Base-by-base conservation (phyloP, 1,140 invertebrate species). In the Drosophila pectinifera region DNA sequence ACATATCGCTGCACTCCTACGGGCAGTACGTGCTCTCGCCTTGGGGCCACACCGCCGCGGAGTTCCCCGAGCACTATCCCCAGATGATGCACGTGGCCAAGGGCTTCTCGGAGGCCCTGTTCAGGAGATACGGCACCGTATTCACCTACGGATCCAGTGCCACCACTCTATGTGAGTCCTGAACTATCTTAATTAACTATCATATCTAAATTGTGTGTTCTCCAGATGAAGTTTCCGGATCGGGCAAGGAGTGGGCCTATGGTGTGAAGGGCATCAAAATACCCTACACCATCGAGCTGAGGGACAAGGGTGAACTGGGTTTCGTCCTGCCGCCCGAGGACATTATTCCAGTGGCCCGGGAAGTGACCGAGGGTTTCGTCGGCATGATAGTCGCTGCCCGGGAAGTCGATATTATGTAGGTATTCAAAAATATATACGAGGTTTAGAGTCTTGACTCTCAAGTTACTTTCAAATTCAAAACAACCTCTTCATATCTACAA, bases 191-290 rank as follows among this genome's bases (percentile, higher is more conserved):
- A 24, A 11, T 2, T 10, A 1, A 5, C 24, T 18, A n/a, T n/a
- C n/a, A n/a, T n/a, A n/a, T n/a, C n/a, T n/a, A 16, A n/a, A 13
- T 3, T 11, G 45, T 16, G 10, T 11, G 8, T 34, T 2, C 51
- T 67, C 0, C 26, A 94, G 93, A 94, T 79, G 92, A 92, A 57
- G 93, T 93, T 0, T 93, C 93, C 10, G 93, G 93, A 8, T 90
- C 92, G 14, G 95, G 95, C 24, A 93, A 95, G 45, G 96, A 97
- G 78, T 97, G 95, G 95, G 96, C 95, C 1, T 95, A 96, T 89
- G 95, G 93, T 16, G 93, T 91, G 1, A 94, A 94, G 10, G 93
- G 94, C 53, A 93, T 96, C 1, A 95, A 95, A n/a, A 94, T 97
- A 31, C 93, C 95, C 0, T 97, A 94, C 80, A 94, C 95, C 6